Conservation (phyloP, 2,888 invertebrate species). For the Ectropis crepuscularia region DNA sequence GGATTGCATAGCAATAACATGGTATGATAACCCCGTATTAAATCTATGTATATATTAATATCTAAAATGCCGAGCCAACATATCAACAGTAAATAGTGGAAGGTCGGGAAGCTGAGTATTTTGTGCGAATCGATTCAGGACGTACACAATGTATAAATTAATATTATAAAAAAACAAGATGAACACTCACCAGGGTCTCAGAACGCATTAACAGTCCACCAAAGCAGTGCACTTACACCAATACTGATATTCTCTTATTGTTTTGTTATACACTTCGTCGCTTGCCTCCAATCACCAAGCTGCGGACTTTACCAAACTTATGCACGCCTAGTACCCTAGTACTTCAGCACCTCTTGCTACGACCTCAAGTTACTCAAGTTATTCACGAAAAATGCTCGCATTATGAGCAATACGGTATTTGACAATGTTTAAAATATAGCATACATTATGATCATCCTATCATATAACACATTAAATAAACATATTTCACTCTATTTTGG, state of each 20-base stretch:
- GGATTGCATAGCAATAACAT: slow-evolving; percentile 22
- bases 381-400: not conserved
- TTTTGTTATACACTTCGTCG: slow-evolving; percentile 78
- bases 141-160: slow-evolving; percentile 54
- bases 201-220: slow-evolving; percentile 83
- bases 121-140: slow-evolving; percentile 55
- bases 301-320: slow-evolving; percentile 81
- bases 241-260: slow-evolving; percentile 50
- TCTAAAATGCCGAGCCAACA: slow-evolving; percentile 50
- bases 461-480: too few species aligned
- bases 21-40: slow-evolving; percentile 24
- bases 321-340: slow-evolving; percentile 79
- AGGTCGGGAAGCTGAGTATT: slow-evolving; percentile 50
- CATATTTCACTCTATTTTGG: too few species aligned
- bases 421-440: too few species aligned
- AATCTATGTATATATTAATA: slow-evolving; percentile 30
- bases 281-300: slow-evolving; percentile 79
- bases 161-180: slow-evolving; percentile 78
- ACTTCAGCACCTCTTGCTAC: slow-evolving; percentile 67
- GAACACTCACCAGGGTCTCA: slow-evolving; percentile 81
- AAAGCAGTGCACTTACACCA: slow-evolving; percentile 85
- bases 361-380: slow-evolving; percentile 57
- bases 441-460: too few species aligned
- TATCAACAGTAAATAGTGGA: slow-evolving; percentile 42
- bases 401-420: not conserved